phyloP scores from a whole-genome alignment of 2,113 vertebrate genomes.

The Lanius collurio region DNA sequence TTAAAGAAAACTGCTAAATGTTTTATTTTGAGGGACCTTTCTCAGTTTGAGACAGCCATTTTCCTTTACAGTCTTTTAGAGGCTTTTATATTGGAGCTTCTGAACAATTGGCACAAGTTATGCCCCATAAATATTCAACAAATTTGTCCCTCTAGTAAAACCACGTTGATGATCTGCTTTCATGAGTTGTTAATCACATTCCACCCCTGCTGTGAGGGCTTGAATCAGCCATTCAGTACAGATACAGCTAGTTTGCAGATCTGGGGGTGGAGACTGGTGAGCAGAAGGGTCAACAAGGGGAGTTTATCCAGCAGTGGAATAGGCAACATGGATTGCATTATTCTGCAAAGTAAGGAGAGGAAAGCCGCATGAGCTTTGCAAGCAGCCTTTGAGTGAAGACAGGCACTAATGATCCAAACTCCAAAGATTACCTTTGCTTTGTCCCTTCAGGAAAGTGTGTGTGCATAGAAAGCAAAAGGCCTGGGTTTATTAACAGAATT shows the following conservation, averaged over 20 bases:
- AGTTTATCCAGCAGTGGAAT: background rate
- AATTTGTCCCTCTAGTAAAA: background rate
- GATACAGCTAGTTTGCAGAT: background rate
- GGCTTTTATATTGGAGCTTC: background rate
- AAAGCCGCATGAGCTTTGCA: background rate
- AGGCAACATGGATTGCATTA: background rate
- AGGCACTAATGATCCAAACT: background rate
- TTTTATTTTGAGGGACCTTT: background rate
- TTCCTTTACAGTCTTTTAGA: background rate
- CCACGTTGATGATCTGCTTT: background rate
- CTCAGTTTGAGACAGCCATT: background rate
- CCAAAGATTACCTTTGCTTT: background rate
- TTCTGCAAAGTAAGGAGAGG: background rate
- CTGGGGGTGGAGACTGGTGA: background rate
- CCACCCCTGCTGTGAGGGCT: background rate
- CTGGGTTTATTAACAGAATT: background rate
- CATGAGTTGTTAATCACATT: background rate
- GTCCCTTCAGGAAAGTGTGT: background rate
- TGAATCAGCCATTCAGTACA: background rate
- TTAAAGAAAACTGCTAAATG: background rate
- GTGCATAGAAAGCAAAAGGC: background rate
- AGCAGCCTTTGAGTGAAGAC: background rate
- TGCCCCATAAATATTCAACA: constrained; percentile 9
- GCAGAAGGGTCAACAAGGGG: background rate
- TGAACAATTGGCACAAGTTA: constrained; percentile 1